A percentile compares a stretch with the other conserved stretches of the same genome.
Conservation (phyloP, 1,140 invertebrate genomes). For the Drosophila nigrodunni region DNA sequence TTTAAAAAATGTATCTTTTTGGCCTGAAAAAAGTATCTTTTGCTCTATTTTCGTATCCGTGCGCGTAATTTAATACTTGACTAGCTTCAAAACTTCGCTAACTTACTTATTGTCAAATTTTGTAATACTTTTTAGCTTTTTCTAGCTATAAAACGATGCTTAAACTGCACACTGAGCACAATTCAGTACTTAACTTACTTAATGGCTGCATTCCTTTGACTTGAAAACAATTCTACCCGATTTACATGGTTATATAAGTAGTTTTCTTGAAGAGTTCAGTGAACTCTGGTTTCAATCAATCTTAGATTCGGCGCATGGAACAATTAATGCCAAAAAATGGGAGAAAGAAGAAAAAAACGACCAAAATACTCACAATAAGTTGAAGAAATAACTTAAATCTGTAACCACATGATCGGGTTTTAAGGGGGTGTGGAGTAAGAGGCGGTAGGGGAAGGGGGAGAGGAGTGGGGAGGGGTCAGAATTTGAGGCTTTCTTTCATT, state of each 20-base stretch:
- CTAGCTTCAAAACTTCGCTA: too few species aligned
- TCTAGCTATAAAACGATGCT: too few species aligned
- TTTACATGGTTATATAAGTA: slow-evolving; percentile 55
- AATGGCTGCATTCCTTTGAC: slow-evolving; percentile 31
- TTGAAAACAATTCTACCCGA: slow-evolving; percentile 32
- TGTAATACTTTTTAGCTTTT: too few species aligned
- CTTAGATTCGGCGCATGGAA: slow-evolving; percentile 80
- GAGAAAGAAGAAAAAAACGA: slow-evolving; percentile 18
- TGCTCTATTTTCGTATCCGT: too few species aligned
- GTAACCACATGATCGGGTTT: slow-evolving; percentile 44
- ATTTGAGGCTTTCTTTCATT: slow-evolving; percentile 59
- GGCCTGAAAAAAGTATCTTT: too few species aligned
- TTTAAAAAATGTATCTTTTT: too few species aligned
- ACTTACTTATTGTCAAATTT: too few species aligned
- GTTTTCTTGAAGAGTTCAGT: slow-evolving; percentile 32
- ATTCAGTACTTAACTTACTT: neutral
- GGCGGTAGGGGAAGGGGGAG: neutral
- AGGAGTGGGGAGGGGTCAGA: slow-evolving; percentile 9
- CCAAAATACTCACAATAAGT: slow-evolving; percentile 14
- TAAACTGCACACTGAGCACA: slow-evolving; percentile 10
- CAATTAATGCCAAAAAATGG: slow-evolving; percentile 75
- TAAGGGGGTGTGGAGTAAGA: neutral
- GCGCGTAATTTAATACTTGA: too few species aligned
- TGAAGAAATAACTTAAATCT: slow-evolving; percentile 50
- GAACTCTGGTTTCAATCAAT: slow-evolving; percentile 70